Base-by-base conservation (phyloP, 2,888 invertebrate species). In the Serripes groenlandicus region DNA sequence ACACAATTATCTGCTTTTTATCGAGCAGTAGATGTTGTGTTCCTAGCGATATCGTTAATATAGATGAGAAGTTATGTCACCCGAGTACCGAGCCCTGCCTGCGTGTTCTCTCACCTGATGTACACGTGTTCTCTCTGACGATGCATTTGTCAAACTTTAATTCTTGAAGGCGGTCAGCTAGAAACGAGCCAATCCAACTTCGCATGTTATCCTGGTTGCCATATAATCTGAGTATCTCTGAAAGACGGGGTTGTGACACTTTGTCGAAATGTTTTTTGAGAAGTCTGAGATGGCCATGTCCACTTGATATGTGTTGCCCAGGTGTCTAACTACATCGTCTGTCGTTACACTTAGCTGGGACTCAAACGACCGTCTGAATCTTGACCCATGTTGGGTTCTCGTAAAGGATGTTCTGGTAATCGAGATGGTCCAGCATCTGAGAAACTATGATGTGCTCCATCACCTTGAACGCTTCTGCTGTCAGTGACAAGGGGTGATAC, bases 31-130 rank as follows among this genome's bases (percentile, higher is more conserved):
- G 79, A 79, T 58, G 18, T 54, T 21, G 23, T 54, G 23, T 4
- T 54, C 18, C 23, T 23, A 23, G 54, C 54, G 34, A 74, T 79
- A 32, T 79, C 74, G 30, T 74, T 79, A n/a, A 79, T 78, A 66
- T 28, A 78, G 23, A 69, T 58, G 0, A 73, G 32, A 52, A 73
- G 74, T 11, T 64, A 52, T 37, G 60, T 60, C 11, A 69, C 7
- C 70, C 70, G 4, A 76, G 60, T 4, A 70, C 70, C 23, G 62
- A 58, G 3, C 76, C 69, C 42, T 76, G 70, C 1, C 49, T 69
- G 15, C 58, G n/a, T n/a, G n/a, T n/a, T n/a, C n/a, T n/a, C n/a
- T n/a, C 69, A 11, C 70, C 69, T 15, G 69, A 58, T 32, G 74
- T 58, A n/a, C 66, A 56, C 26, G 28, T 28, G 37, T 23, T 28